Evolutionary conservation across 2,797 vertebrate genomes (phyloP), one percentile per base, ranked within the genome.

Genomic region (Pangasius krempfi): DNA sequence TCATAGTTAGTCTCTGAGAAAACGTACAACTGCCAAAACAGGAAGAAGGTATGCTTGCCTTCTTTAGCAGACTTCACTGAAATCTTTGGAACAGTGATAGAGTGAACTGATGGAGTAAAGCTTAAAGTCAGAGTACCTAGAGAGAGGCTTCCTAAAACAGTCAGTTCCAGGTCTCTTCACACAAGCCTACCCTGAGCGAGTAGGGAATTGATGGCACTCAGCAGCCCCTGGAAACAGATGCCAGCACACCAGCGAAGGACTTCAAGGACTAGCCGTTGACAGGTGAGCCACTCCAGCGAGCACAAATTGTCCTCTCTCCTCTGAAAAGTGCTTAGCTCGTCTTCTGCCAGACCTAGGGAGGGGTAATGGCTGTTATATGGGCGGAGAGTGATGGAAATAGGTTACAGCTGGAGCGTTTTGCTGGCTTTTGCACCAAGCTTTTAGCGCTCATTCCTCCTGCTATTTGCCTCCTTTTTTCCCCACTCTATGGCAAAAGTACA

Each of bases 231-330:
- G 87, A 92, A 93, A 92, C 92, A 92, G 92, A 91, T 91, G 85
- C 89, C 85, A 92, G 89, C 91, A 90, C 91, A 91, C 88, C 70
- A 83, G 81, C 90, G 90, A 90, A 91, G 87, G 89, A 91, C 91
- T 92, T 91, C 89, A 92, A 92, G 92, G 92, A 91, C 92, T 91
- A 88, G 78, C 88, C 79, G 81, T 87, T 88, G 90, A 90, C 89
- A 90, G 88, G 89, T 91, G 88, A 91, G 89, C 89, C 88, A 91
- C 91, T 91, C 91, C 90, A 92, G 89, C 84, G 81, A 92, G 90
- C 92, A 92, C 92, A 93, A 93, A 92, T 92, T 90, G 92, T 93
- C 90, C 89, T 92, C 86, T 90, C 90, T 88, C 86, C 89, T 91
- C 90, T 89, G 86, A 93, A 93, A 91, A 92, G 90, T 91, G 92